Base-by-base conservation (phyloP, 2,888 invertebrate genomes). In the Spisula subtruncata region DNA sequence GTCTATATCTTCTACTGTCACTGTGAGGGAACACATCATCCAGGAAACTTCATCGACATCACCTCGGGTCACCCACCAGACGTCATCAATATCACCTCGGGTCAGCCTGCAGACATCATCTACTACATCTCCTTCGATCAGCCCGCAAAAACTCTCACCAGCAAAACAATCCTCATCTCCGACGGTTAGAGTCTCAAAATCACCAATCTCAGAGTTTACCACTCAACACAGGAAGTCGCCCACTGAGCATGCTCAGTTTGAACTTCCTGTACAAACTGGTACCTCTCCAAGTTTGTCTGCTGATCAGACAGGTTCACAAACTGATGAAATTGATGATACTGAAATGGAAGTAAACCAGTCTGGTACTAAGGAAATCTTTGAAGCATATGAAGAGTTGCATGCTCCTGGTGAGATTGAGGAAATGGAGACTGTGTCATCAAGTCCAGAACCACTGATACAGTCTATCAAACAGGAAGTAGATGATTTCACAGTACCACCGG, bases 391-490 rank as follows among this genome's bases (percentile, higher is more conserved):
- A 80, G 84, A 89, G 60, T 46, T 88, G 20, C 79, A 84, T 88
- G 60, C 88, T 60, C 85, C 85, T 51, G 85, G 71, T 32, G 87
- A 46, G 29, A 80, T 80, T 12, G 87, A 84, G 32, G 87, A 86
- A 35, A 88, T 85, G 75, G 84, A 83, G 48, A 81, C 29, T 18
- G 81, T 75, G 1, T 87, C 89, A 8, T 66, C 85, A 14, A 91
- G 82, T 41, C 66, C n/a, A 25, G 87, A 87, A 29, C n/a, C 18
- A 29, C 35, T 48, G 8, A 46, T 60, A 5, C 89, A 85, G 83
- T 71, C 66, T 82, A 84, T 90, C 10, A 90, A 90, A 82, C 84
- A 86, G 75, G 90, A 90, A 81, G 88, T 88, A n/a, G 86, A 81
- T 12, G 87, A 87, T 10, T 88, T 84, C 66, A 29, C 71, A 29